Evolutionary conservation across 1,140 invertebrate genomes (phyloP).

Genomic region (Lucilia cuprina): DNA sequence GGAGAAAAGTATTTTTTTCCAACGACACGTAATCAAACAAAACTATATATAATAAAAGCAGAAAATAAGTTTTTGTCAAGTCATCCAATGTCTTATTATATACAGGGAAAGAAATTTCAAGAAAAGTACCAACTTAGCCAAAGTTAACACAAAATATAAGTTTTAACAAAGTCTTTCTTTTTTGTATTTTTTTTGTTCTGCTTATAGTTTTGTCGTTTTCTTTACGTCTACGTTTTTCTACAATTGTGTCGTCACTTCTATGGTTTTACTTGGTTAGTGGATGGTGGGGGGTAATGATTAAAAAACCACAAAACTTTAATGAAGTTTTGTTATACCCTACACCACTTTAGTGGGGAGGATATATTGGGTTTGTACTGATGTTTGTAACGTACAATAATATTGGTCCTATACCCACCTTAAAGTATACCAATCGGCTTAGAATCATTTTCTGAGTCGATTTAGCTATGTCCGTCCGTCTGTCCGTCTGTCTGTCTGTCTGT

Average conservation of each 20-base stretch:
- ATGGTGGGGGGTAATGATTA: not conserved
- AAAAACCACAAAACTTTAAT: not conserved
- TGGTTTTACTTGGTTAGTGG: no score
- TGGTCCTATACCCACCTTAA: no score
- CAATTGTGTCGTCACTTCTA: no score
- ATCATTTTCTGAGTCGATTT: no score
- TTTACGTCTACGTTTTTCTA: no score
- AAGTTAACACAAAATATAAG: not conserved
- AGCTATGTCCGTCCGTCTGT: no score
- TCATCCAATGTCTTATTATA: conserved; percentile 14
- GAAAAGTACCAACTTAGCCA: not conserved
- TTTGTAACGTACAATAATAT: no score
- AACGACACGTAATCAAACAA: conserved; percentile 12
- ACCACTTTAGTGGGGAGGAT: no score
- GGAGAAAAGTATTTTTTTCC: not conserved
- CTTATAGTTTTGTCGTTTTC: no score
- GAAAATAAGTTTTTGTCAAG: not conserved
- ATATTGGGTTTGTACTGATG: no score
- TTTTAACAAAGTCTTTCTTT: not conserved
- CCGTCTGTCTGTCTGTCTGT: no score
- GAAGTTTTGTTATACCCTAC: not conserved
- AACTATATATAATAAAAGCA: not conserved
- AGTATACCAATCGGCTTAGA: no score
- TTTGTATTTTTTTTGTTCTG: not conserved
- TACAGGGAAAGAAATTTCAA: not conserved